A percentile compares a stretch with the other conserved stretches of the same genome.
Evolutionary conservation across 2,888 invertebrate species (phyloP).

Genomic region (Seira musarum): DNA sequence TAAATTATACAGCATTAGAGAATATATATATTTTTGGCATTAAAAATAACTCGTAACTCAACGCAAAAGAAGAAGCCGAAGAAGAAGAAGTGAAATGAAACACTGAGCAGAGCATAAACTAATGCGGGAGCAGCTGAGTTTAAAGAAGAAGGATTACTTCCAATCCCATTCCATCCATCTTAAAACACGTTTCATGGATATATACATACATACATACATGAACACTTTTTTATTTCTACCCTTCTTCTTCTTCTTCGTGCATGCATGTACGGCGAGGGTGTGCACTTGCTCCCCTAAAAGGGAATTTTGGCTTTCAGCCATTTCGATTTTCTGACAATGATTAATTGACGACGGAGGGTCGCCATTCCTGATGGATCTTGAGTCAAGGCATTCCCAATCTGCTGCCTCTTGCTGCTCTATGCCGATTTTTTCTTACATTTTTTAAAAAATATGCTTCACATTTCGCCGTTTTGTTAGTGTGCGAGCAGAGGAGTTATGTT

Average conservation of each 20-base stretch:
- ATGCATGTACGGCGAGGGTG: slow-evolving; percentile 50
- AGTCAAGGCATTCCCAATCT: slow-evolving; percentile 67
- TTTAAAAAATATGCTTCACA: background rate
- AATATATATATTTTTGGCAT: background rate
- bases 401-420: slow-evolving; percentile 52
- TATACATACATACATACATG: slow-evolving; percentile 3
- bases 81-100: background rate
- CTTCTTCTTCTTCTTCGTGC: background rate
- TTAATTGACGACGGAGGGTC: slow-evolving; percentile 70
- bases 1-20: background rate
- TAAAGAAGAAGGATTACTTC: background rate
- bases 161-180: background rate
- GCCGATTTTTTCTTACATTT: slow-evolving; percentile 23
- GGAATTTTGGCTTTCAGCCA: slow-evolving; percentile 70
- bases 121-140: background rate
- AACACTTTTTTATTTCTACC: background rate
- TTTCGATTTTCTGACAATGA: slow-evolving; percentile 70
- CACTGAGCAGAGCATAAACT: background rate
- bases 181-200: no score
- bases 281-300: slow-evolving; percentile 69
- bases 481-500: background rate
- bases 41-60: background rate
- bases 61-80: slow-evolving; percentile 2
- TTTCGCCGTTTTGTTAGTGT: background rate
- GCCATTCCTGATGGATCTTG: slow-evolving; percentile 69